Evolutionary conservation across 2,888 invertebrate species (phyloP), one percentile per base, ranked within the genome.

Genomic region (Leptinotarsa tumamoca): DNA sequence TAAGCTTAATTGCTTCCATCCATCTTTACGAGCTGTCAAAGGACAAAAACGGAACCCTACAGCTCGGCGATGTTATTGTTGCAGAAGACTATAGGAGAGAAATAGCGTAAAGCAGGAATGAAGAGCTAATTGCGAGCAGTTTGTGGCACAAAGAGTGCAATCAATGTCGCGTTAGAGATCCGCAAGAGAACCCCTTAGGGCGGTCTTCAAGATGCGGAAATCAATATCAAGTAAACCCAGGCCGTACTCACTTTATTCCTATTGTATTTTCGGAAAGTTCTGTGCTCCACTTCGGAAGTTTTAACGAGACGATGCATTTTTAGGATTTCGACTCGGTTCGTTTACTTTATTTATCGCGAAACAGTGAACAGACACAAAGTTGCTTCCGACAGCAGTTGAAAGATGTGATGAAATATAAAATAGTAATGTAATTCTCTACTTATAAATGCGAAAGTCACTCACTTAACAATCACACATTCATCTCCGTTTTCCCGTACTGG

Each of bases 121-220:
- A 56, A 56, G 56, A 56, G 69, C 69, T 69, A 69, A 69, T 69
- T 69, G 56, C 33, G 56, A 51, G 56, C 69, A 69, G 54, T 69
- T 69, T 69, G 69, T 69, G 56, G 69, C 69, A 72, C 67, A 71
- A 77, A 74, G 77, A 58, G 66, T 72, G 69, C 74, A 77, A 77
- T 77, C 74, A 75, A 72, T 72, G 75, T 72, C 67, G 52, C 72
- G 67, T 58, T 23, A 58, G 58, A 58, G 5, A 58, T 27, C 75
- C 71, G 69, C 77, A 63, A 67, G 67, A 67, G 69, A 78, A 69
- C 73, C 74, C 76, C 76, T 76, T 67, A 14, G 72, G 76, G 74
- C 74, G 77, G 75, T 73, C 76, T 80, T 79, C 75, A 77, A 80
- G 76, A 79, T 79, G 80, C 78, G 78, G 80, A 82, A 82, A 82